Conservation (phyloP, 2,797 vertebrate genomes). For the Synaphobranchus kaupii region DNA sequence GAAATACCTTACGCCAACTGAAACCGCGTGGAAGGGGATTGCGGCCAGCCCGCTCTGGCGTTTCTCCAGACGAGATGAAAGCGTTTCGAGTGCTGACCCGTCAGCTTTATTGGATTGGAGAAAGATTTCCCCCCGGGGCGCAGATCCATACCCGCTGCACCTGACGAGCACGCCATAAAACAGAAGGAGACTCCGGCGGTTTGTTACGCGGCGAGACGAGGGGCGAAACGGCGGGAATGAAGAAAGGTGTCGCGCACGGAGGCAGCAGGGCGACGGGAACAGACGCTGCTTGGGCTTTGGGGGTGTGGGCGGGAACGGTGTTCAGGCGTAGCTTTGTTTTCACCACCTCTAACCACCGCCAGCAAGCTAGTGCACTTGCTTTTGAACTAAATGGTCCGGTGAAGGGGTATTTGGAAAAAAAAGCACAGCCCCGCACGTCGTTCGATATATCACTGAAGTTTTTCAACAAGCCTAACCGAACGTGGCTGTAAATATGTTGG, state of each 20-base stretch:
- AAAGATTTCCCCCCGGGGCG: constrained; percentile 44
- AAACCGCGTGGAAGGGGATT: constrained; percentile 15
- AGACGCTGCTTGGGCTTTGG: neutral
- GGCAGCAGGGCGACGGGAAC: neutral
- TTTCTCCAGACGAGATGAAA: constrained; percentile 43
- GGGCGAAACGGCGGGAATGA: neutral
- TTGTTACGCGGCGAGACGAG: constrained; percentile 32
- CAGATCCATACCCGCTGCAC: constrained; percentile 45
- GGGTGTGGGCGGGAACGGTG: neutral
- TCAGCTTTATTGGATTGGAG: constrained; percentile 52
- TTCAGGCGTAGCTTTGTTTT: neutral
- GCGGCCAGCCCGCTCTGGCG: constrained; percentile 8
- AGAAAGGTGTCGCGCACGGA: neutral
- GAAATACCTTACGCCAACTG: constrained; percentile 18
- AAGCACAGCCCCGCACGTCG: too few relatives aligned
- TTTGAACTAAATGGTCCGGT: neutral
- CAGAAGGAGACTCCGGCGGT: constrained; percentile 50
- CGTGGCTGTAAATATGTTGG: neutral
- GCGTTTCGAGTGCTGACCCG: constrained; percentile 52
- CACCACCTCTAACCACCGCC: neutral
- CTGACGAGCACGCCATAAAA: constrained; percentile 41
- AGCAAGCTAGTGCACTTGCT: neutral
- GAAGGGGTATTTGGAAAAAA: neutral
- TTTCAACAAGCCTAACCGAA: neutral
- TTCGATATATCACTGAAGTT: neutral